phyloP scores from a whole-genome alignment of 2,113 vertebrate species.

The Poeciliopsis occidentalis region DNA sequence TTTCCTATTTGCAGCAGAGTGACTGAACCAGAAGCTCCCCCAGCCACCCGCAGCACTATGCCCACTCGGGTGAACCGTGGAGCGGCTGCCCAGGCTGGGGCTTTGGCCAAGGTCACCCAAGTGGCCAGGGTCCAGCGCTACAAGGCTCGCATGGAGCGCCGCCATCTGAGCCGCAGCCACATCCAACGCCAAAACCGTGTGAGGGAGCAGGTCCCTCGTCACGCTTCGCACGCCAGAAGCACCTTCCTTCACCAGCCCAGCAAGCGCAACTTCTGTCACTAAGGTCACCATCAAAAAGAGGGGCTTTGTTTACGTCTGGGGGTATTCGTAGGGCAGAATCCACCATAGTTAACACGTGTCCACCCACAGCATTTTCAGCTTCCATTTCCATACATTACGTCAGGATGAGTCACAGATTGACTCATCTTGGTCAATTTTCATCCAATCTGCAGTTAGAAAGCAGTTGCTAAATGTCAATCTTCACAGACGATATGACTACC shows the following conservation, averaged over 20 bases:
- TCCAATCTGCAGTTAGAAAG: conserved; percentile 25
- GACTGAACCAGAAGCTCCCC: conserved; percentile 67
- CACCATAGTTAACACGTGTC: conserved; percentile 23
- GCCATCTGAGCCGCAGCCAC: conserved; percentile 85
- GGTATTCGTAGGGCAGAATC: conserved; percentile 65
- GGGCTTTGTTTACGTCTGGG: conserved; percentile 64
- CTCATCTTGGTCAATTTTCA: conserved; percentile 32
- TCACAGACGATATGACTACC: conserved; percentile 19
- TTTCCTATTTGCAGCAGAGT: conserved; percentile 69
- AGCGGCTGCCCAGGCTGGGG: conserved; percentile 78
- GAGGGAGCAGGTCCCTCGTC: conserved; percentile 84
- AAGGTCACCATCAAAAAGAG: conserved; percentile 60
- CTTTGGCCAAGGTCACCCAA: conserved; percentile 89
- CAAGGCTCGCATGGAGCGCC: conserved; percentile 86
- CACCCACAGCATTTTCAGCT: conserved; percentile 25
- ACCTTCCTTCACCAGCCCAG: conserved; percentile 93
- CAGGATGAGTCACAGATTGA: conserved; percentile 12
- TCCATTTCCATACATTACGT: conserved; percentile 31
- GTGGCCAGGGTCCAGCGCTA: conserved; percentile 87
- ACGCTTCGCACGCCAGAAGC: conserved; percentile 78
- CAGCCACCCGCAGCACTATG: conserved; percentile 63
- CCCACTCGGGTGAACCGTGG: conserved; percentile 77
- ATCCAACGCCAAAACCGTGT: conserved; percentile 93
- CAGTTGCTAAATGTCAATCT: conserved; percentile 49
- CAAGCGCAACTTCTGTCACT: conserved; percentile 94